Percentiles rank a stretch among this genome's conserved stretches.
phyloP scores from a whole-genome alignment of 2,888 invertebrate species.

The Iphiclides podalirius region DNA sequence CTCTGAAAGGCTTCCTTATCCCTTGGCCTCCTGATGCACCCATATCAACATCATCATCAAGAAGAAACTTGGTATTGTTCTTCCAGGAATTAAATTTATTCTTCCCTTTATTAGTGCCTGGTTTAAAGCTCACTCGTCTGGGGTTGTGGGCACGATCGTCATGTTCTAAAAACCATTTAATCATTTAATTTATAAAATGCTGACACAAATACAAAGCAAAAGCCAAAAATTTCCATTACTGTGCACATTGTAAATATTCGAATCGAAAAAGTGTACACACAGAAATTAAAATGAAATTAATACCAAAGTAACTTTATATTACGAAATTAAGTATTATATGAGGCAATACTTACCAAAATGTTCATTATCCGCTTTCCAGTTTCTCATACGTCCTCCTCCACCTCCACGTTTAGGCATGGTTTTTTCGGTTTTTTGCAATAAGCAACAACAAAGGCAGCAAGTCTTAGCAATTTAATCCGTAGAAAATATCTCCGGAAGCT shows the following conservation, averaged over 20 bases:
- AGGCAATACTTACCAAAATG: conserved; percentile 64
- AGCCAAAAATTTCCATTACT: too few relatives aligned
- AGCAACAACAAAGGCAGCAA: background rate
- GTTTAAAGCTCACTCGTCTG: conserved; percentile 79
- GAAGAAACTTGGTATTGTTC: conserved; percentile 66
- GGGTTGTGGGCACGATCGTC: conserved; percentile 68
- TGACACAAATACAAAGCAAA: too few relatives aligned
- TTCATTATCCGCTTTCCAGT: conserved; percentile 57
- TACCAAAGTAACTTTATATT: too few relatives aligned
- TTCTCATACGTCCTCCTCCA: conserved; percentile 60
- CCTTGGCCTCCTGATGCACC: conserved; percentile 52
- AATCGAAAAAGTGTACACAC: too few relatives aligned
- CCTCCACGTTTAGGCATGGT: conserved; percentile 67
- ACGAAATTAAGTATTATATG: too few relatives aligned
- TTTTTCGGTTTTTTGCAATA: too few relatives aligned
- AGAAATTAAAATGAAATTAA: too few relatives aligned
- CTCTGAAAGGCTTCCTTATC: conserved; percentile 44
- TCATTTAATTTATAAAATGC: too few relatives aligned
- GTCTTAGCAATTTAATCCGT: too few relatives aligned
- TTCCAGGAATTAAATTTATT: conserved; percentile 67
- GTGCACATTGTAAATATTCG: too few relatives aligned
- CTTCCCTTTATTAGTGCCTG: conserved; percentile 65
- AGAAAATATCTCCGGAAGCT: too few relatives aligned
- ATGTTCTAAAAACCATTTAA: conserved; percentile 63
- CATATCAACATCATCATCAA: conserved; percentile 84